These are phyloP conservation scores for Gastrophryne carolinensis DNA, from an alignment of 2,797 vertebrate species.

Conservation along the genomic window DNA sequence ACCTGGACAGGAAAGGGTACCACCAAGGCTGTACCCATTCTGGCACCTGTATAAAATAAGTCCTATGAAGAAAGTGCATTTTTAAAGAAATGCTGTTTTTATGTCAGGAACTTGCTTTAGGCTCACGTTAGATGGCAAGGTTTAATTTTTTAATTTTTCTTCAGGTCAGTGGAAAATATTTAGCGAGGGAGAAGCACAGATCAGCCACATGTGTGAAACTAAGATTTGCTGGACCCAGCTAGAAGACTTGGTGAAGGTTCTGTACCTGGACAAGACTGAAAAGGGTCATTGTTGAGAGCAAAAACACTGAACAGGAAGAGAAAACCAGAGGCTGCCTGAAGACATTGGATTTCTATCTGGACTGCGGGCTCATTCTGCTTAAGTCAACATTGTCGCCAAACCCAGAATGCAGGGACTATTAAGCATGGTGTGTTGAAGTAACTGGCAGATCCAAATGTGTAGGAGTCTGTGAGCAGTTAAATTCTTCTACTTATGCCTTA, in stretches of 20 bases:
- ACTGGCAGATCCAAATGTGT: slow-evolving; percentile 68
- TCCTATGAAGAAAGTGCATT: too few species aligned
- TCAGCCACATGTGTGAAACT: slow-evolving; percentile 77
- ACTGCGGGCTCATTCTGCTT: slow-evolving; percentile 72
- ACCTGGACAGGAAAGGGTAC: too few species aligned
- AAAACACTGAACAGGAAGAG: slow-evolving; percentile 55
- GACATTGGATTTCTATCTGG: slow-evolving; percentile 71
- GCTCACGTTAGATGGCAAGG: too few species aligned
- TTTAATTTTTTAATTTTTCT: slow-evolving; percentile 62
- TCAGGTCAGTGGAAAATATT: slow-evolving; percentile 81
- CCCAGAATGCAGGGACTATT: slow-evolving; percentile 65
- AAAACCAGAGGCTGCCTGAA: slow-evolving; percentile 63
- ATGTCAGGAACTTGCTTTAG: too few species aligned
- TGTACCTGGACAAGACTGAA: slow-evolving; percentile 76
- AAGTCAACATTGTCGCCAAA: slow-evolving; percentile 68
- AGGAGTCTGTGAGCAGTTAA: slow-evolving; percentile 66
- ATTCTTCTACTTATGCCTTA: slow-evolving; percentile 61
- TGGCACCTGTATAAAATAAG: too few species aligned
- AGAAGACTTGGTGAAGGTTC: slow-evolving; percentile 77
- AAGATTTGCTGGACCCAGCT: slow-evolving; percentile 76
- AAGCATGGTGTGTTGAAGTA: slow-evolving; percentile 66
- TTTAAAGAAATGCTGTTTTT: too few species aligned
- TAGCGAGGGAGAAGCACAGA: slow-evolving; percentile 75
- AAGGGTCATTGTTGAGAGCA: slow-evolving; percentile 74
- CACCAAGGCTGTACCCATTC: too few species aligned